Conservation (phyloP, 1,140 invertebrate species). For the Odontomachus brunneus region DNA sequence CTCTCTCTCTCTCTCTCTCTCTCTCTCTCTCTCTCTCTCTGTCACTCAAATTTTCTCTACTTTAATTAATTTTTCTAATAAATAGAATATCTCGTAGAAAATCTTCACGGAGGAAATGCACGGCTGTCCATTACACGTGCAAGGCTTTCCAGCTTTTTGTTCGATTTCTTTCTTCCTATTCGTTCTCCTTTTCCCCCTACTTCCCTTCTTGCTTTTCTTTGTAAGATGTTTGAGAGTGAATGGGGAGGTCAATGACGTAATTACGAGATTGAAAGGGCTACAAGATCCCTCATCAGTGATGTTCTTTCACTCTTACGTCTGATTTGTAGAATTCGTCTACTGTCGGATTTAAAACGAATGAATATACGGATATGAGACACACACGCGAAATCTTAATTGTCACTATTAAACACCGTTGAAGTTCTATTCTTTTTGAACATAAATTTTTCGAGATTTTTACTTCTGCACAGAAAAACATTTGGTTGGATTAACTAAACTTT, state of each 20-base stretch:
- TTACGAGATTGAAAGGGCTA: slow-evolving; percentile 47
- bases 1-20: neutral
- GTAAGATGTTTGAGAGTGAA: slow-evolving; percentile 41
- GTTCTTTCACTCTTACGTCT: slow-evolving; percentile 36
- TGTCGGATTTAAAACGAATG: neutral
- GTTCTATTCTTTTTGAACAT: too few species aligned
- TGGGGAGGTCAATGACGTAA: slow-evolving; percentile 49
- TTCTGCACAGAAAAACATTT: too few species aligned
- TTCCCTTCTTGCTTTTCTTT: slow-evolving; percentile 2
- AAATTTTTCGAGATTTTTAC: too few species aligned
- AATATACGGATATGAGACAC: neutral
- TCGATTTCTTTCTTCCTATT: slow-evolving; percentile 38
- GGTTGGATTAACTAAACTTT: too few species aligned
- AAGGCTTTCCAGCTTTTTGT: slow-evolving; percentile 36
- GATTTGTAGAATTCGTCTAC: slow-evolving; percentile 6
- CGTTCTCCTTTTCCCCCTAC: neutral
- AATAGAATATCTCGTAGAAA: slow-evolving; percentile 30
- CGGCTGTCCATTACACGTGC: slow-evolving; percentile 43
- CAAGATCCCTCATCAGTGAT: slow-evolving; percentile 20
- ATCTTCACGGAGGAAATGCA: neutral
- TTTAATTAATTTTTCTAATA: slow-evolving; percentile 42
- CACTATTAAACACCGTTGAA: too few species aligned
- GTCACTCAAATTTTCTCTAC: neutral
- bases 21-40: too few species aligned
- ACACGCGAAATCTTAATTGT: neutral